Percentiles rank a stretch among this genome's conserved stretches.
Evolutionary conservation across 2,113 vertebrate genomes (phyloP).

Genomic region (Crotalus helleri): DNA sequence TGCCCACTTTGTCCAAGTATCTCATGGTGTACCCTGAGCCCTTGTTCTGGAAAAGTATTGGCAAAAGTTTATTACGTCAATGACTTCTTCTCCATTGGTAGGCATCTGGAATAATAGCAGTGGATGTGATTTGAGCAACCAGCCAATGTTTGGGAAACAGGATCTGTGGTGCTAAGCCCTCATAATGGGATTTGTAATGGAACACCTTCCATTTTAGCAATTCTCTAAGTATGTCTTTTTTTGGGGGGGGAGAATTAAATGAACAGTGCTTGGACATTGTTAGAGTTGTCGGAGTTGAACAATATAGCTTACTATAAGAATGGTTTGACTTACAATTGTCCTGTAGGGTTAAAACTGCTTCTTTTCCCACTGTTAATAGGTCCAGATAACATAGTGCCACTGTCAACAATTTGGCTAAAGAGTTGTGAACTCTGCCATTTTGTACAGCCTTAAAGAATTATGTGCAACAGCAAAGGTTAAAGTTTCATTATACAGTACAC

Average conservation of each 20-base stretch:
- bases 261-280: not conserved
- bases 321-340: not conserved
- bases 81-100: not conserved
- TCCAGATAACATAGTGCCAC: not conserved
- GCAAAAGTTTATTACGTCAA: not conserved
- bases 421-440: not conserved
- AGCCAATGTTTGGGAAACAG: not conserved
- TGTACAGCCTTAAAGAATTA: too few relatives aligned
- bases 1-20: not conserved
- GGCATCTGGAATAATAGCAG: not conserved
- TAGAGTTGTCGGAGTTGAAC: not conserved
- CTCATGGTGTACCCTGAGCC: not conserved
- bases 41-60: not conserved
- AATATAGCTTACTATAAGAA: not conserved
- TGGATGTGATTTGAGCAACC: not conserved
- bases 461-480: not conserved
- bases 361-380: not conserved
- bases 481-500: not conserved
- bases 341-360: not conserved
- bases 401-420: not conserved
- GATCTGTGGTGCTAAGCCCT: not conserved
- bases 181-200: not conserved
- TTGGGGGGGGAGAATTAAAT: not conserved
- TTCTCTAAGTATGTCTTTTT: not conserved
- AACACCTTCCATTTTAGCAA: not conserved